Base-by-base conservation (phyloP, 2,797 vertebrate genomes). In the Onychomys arenicola region DNA sequence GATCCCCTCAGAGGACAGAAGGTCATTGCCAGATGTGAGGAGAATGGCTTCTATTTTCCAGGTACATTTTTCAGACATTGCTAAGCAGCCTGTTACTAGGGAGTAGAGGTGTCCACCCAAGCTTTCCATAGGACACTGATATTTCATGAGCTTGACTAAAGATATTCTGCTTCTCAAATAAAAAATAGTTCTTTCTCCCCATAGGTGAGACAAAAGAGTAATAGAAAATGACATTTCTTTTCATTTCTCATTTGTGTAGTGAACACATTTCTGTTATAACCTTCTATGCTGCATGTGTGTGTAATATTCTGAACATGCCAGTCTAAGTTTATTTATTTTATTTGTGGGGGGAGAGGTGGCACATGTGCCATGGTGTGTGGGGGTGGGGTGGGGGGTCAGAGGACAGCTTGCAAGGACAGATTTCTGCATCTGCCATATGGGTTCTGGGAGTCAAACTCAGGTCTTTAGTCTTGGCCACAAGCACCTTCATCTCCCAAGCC, bases 21-120 rank as follows among this genome's bases (percentile, higher is more conserved):
- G 73, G 98, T 99, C 81, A 98, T 99, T 98, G 99, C 99, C 96
- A 98, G 99, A 97, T 99, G 98, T 88, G 98, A 99, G 0, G 1
- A 97, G 94, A 99, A 99, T 63, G 99, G 99, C 89, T 99, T 99
- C 98, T 99, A 99, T 97, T 99, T 99, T 96, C 98, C 98, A 98
- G 99, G 99, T 99, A 98, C 17, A 37, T 32, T 83, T 87, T 34
- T 96, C 73, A 88, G 21, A 59, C 46, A 2, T 63, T 85, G 71
- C 89, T 94, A 88, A 91, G 25, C 32, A 76, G 77, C 59, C 67
- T 46, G 61, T 29, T 89, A 5, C 27, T 6, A 25, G 55, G 59
- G 25, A 55, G 27, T 7, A 46, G 52, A 88, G 25, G 21, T 59
- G 76, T 91, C 61, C 34, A 73, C 65, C 75, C 32, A 2, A 71